A percentile compares a stretch with the other conserved stretches of the same genome.
Conservation (phyloP, 2,888 invertebrate genomes). For the Rhyacophila evoluta region DNA sequence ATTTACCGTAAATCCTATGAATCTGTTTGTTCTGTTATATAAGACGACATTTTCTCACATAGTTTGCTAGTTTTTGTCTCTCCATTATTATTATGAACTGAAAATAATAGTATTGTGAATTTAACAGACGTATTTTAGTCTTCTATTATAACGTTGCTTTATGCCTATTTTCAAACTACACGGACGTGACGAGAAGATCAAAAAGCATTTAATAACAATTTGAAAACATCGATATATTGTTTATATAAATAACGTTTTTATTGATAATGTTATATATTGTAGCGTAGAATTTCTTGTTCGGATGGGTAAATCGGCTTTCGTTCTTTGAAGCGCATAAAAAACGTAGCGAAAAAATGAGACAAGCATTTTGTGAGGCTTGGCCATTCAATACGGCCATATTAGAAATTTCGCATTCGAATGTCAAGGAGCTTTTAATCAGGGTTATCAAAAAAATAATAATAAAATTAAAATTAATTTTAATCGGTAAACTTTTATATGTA, state of each 20-base stretch:
- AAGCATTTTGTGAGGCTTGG: background rate
- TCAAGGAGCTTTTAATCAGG: slow-evolving; percentile 19
- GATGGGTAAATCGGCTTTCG: background rate
- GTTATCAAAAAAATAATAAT: background rate
- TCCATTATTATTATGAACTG: background rate
- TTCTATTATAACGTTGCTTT: background rate
- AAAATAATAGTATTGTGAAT: background rate
- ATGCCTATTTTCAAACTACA: background rate
- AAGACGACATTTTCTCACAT: slow-evolving; percentile 7
- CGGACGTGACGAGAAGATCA: background rate
- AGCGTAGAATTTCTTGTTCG: background rate
- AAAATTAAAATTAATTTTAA: no score
- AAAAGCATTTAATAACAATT: background rate
- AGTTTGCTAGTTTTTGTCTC: background rate
- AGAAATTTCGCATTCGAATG: slow-evolving; percentile 25
- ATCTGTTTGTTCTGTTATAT: background rate
- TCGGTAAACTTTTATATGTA: no score
- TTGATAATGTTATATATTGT: background rate
- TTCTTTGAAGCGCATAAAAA: slow-evolving; percentile 9
- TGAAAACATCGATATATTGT: background rate
- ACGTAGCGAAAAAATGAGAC: background rate
- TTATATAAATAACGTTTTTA: background rate
- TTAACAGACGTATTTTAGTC: background rate
- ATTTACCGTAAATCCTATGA: background rate
- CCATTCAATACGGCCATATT: background rate